Evolutionary conservation across 1,140 invertebrate species (phyloP), one percentile per base, ranked within the genome.

Genomic region (Gyrodactylus bullatarudis): DNA sequence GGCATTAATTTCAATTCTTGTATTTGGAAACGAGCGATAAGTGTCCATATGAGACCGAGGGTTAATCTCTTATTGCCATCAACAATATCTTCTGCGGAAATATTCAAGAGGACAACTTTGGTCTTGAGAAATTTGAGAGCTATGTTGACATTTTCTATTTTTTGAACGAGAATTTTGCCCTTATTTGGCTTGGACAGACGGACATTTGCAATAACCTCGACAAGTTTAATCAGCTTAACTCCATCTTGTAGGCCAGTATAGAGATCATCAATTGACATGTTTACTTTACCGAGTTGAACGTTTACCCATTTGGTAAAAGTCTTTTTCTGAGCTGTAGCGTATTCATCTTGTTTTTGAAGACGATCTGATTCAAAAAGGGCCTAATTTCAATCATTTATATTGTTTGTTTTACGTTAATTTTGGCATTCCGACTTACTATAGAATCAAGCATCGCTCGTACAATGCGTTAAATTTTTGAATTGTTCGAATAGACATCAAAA

Each of bases 301-400:
- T 99, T 99, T 68, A 98, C 92, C 81, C 81, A 82, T 89, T 98
- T 98, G 81, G 91, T 91, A 82, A 99, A 99, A 23, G 94, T 99
- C 82, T 99, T 99, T 86, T 99, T 99, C 82, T 99, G 95, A 74
- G 99, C 95, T 80, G 87, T 88, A 84, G 98, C 94, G 84, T 95
- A 87, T 85, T 99, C 95, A 20, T 73, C 70, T 26, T 71, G 70
- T 25, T 23, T 21, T 26, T 71, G 21, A 23, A 23, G 70, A 19
- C 21, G 1, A 71, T 23, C 21, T 21, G 68, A 69, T 69, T 69
- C 34, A n/a, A 54, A 54, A 16, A 54, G n/a, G 8, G 8, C 34
- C 34, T 54, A 54, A 54, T 54, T 8, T 16, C 8, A 54, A 54
- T 54, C 8, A 54, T 16, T 54, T 54, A 54, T 54, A 54, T 16